Percentiles rank a stretch among this genome's conserved stretches.
These are phyloP conservation scores for Chesias legatella DNA, from an alignment of 2,888 invertebrate species.

Conservation along the genomic window DNA sequence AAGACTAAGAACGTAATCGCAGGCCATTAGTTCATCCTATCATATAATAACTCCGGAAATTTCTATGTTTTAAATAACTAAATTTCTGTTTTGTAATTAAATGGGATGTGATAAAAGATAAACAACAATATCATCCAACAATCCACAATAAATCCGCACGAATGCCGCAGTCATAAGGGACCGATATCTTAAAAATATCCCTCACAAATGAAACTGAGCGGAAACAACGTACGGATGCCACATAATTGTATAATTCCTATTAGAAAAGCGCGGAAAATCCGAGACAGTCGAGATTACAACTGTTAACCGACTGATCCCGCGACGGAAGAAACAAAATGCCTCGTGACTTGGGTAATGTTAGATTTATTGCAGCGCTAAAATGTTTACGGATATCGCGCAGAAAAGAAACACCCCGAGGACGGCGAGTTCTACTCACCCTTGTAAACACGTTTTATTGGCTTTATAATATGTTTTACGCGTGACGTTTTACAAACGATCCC, in stretches of 20 bases:
- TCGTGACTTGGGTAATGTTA: constrained; percentile 76
- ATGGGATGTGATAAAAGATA: too few species aligned
- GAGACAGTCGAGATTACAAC: constrained; percentile 72
- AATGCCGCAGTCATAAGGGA: constrained; percentile 21
- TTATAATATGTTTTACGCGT: constrained; percentile 81
- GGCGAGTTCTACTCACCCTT: constrained; percentile 75
- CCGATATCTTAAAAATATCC: constrained; percentile 33
- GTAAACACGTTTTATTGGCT: constrained; percentile 81
- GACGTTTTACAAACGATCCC: constrained; percentile 81
- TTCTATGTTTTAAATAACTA: too few species aligned
- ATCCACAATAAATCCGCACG: constrained; percentile 14
- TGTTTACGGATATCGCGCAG: constrained; percentile 77
- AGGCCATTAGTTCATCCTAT: too few species aligned
- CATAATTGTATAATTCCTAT: constrained; percentile 71
- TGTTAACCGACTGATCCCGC: constrained; percentile 77
- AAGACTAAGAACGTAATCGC: too few species aligned
- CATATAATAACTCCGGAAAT: too few species aligned
- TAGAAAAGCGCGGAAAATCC: constrained; percentile 63
- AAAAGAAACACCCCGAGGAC: constrained; percentile 57
- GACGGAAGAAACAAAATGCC: constrained; percentile 76
- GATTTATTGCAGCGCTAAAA: constrained; percentile 80
- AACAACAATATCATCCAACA: constrained; percentile 9
- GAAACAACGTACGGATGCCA: constrained; percentile 52
- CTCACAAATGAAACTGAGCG: constrained; percentile 36
- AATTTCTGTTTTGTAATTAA: too few species aligned